A percentile compares a stretch with the other conserved stretches of the same genome.
Evolutionary conservation across 2,113 vertebrate genomes (phyloP).

Genomic region (Chaetura pelagica): DNA sequence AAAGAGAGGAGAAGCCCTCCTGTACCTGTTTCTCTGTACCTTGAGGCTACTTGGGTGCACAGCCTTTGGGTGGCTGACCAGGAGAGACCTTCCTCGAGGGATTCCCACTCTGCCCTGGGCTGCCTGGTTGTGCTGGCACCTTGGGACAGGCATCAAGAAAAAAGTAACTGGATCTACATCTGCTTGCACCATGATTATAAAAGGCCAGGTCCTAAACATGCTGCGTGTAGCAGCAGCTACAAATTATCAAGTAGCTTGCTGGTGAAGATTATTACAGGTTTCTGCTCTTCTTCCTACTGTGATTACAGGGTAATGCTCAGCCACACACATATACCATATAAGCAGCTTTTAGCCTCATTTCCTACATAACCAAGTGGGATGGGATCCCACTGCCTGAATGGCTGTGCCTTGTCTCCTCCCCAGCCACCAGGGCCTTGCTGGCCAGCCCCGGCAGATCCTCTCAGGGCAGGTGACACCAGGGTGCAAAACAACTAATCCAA

Average conservation of each 20-base stretch:
- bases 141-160: not conserved
- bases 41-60: not conserved
- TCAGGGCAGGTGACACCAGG: not conserved
- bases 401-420: not conserved
- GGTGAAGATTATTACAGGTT: not conserved
- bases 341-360: not conserved
- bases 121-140: accelerated
- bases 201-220: not conserved
- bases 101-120: accelerated
- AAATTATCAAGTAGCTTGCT: not conserved
- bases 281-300: not conserved
- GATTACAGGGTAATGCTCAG: not conserved
- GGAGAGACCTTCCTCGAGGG: not conserved
- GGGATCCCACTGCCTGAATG: not conserved
- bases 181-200: not conserved
- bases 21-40: not conserved
- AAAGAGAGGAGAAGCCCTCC: not conserved
- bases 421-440: accelerated
- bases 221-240: not conserved
- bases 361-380: not conserved
- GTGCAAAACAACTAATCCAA: not conserved
- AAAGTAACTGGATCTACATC: not conserved
- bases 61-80: not conserved
- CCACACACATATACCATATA: not conserved
- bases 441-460: accelerated